phyloP scores from a whole-genome alignment of 2,113 vertebrate genomes.

The Brachionichthys hirsutus region DNA sequence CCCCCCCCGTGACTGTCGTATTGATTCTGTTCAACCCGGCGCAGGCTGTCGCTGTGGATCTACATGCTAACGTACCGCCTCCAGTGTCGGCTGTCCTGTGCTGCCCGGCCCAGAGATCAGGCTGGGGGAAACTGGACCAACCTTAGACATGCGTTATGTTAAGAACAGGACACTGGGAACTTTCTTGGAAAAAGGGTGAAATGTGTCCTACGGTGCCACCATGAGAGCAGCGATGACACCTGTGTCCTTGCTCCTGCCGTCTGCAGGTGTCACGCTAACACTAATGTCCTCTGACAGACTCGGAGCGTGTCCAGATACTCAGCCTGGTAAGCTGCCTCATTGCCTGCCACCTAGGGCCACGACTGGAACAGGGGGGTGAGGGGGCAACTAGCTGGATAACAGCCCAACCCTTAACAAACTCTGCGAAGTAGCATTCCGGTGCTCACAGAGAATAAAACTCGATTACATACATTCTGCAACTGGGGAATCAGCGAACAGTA shows the following conservation, averaged over 20 bases:
- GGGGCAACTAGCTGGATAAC: conserved; percentile 77
- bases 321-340: conserved; percentile 61
- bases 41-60: conserved; percentile 94
- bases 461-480: conserved; percentile 37
- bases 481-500: conserved; percentile 17
- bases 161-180: conserved; percentile 41
- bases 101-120: conserved; percentile 69
- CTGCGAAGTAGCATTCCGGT: conserved; percentile 81
- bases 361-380: conserved; percentile 69
- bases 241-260: conserved; percentile 82
- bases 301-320: conserved; percentile 67
- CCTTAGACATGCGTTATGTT: conserved; percentile 60
- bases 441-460: conserved; percentile 23
- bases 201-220: conserved; percentile 34
- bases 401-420: conserved; percentile 77
- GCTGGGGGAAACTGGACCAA: conserved; percentile 59
- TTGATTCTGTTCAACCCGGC: conserved; percentile 91
- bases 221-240: conserved; percentile 78
- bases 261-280: conserved; percentile 85
- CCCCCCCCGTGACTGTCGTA: conserved; percentile 98
- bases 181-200: conserved; percentile 18
- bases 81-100: conserved; percentile 71
- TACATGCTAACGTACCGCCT: conserved; percentile 88
- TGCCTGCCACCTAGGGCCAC: conserved; percentile 79
- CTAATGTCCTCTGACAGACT: conserved; percentile 86